phyloP scores from a whole-genome alignment of 2,888 invertebrate genomes.

The Drosophila gaucha region DNA sequence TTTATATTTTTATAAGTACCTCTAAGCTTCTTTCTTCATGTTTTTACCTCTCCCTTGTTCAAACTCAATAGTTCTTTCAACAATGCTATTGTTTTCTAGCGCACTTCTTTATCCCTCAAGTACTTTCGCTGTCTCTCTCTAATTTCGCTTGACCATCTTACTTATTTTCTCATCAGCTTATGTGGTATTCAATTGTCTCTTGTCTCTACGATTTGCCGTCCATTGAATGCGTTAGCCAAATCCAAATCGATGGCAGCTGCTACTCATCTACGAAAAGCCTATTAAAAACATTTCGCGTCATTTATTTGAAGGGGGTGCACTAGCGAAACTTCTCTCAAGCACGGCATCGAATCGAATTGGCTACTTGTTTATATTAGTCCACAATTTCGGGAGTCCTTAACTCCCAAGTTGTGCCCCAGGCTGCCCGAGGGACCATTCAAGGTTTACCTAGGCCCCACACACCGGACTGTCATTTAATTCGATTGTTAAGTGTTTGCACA shows the following conservation, averaged over 20 bases:
- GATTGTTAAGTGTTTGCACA: constrained; percentile 53
- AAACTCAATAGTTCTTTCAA: not conserved
- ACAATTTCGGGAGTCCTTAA: not conserved
- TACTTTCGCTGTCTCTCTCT: not conserved
- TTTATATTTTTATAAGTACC: not conserved
- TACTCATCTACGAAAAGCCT: constrained; percentile 19
- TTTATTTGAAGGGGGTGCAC: constrained; percentile 30
- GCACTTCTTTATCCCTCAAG: not conserved
- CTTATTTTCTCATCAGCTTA: constrained; percentile 4
- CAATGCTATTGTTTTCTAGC: not conserved
- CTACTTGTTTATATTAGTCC: constrained; percentile 21
- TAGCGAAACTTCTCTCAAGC: no score
- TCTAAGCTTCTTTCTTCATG: not conserved
- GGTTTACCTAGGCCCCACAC: constrained; percentile 10
- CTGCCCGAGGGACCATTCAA: constrained; percentile 20
- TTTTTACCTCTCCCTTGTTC: not conserved
- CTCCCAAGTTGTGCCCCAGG: not conserved
- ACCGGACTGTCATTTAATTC: constrained; percentile 30
- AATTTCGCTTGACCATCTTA: not conserved
- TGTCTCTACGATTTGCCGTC: constrained; percentile 20
- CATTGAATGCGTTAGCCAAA: constrained; percentile 34
- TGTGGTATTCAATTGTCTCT: constrained; percentile 8
- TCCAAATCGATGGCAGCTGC: constrained; percentile 2
- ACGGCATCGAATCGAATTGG: constrained; percentile 36
- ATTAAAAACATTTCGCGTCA: constrained; percentile 58